Percentiles rank a stretch among this genome's conserved stretches.
phyloP scores from a whole-genome alignment of 2,888 invertebrate genomes.

The Ophioninae sp. region DNA sequence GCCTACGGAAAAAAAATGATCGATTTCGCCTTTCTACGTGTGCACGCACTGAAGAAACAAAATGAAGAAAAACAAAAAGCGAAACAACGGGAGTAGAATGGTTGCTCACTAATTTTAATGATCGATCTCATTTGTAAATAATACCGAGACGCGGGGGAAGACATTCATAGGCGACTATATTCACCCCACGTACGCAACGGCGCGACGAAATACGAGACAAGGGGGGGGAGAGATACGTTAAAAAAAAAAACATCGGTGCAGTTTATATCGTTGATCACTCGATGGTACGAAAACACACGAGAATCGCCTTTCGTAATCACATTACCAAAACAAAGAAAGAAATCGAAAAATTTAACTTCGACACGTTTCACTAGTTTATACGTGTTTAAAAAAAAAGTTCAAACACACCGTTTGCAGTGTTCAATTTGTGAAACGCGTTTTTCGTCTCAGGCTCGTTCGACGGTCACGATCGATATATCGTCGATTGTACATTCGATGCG shows the following conservation, averaged over 20 bases:
- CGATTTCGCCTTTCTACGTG: slow-evolving; percentile 72
- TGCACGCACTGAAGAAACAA: slow-evolving; percentile 64
- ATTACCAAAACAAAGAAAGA: slow-evolving; percentile 22
- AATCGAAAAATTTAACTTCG: slow-evolving; percentile 25
- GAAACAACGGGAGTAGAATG: slow-evolving; percentile 59
- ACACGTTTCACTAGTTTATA: slow-evolving; percentile 25
- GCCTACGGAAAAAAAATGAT: slow-evolving; percentile 35
- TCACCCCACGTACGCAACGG: slow-evolving; percentile 39
- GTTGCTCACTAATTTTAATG: slow-evolving; percentile 74
- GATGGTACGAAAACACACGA: slow-evolving; percentile 19
- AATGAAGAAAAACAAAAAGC: slow-evolving; percentile 42
- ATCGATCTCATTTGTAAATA: slow-evolving; percentile 75
- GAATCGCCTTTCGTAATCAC: slow-evolving; percentile 46
- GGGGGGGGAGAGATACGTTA: background rate
- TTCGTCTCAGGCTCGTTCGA: slow-evolving; percentile 23
- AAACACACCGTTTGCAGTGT: slow-evolving; percentile 46
- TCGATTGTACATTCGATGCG: slow-evolving; percentile 2
- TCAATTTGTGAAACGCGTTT: slow-evolving; percentile 48
- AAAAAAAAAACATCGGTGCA: slow-evolving; percentile 39
- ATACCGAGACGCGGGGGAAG: slow-evolving; percentile 60
- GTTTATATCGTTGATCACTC: slow-evolving; percentile 37
- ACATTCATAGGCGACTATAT: slow-evolving; percentile 40
- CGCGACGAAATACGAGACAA: slow-evolving; percentile 13
- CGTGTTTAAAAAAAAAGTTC: slow-evolving; percentile 12
- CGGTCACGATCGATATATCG: slow-evolving; percentile 27